Base-by-base conservation (phyloP, 2,113 vertebrate species). In the Planiliza haematocheilus region DNA sequence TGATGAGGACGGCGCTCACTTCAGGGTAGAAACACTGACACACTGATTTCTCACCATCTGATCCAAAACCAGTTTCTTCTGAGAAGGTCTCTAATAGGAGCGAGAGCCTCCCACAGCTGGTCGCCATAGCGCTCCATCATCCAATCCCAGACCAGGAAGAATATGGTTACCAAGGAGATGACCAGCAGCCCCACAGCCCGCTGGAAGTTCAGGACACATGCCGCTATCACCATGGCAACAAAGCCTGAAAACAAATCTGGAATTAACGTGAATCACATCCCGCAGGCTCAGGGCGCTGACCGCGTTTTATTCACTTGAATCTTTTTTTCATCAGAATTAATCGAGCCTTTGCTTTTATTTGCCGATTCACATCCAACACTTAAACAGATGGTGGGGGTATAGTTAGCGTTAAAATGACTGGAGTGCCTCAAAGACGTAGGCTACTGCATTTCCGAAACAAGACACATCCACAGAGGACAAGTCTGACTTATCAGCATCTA, bases 131-230 rank as follows among this genome's bases (percentile, higher is more conserved):
- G 94, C 24, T 83, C 81, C 84, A 94, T 92, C 61, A 93, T 73
- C 85, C 91, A 91, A 89, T 97, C 95, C 96, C 95, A 96, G 85
- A 74, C 78, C 62, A 94, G 77, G 84, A 96, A 96, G 82, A 95
- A 94, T 45, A 93, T 45, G 58, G 39, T 87, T 20, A 90, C 21
- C 59, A 94, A 4, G 0, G 94, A 94, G 85, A 96, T 16, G 41
- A 95, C 82, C 61, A 97, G 91, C 38, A 97, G 93, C 7, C 90
- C 92, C 7, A 95, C 76, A 13, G 95, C 95, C 83, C 91, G 93
- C 17, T 76, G 88, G 62, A 97, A 95, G 87, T 97, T 95, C 72
- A 96, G 50, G 60, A 68, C 87, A 67, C 96, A 96, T 37, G 96
- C 95, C 7, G 93, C 88, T 41, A 91, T 92, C 79, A 97, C 87